A percentile compares a stretch with the other conserved stretches of the same genome.
phyloP scores from a whole-genome alignment of 1,140 invertebrate species.

The Bombyx mori region DNA sequence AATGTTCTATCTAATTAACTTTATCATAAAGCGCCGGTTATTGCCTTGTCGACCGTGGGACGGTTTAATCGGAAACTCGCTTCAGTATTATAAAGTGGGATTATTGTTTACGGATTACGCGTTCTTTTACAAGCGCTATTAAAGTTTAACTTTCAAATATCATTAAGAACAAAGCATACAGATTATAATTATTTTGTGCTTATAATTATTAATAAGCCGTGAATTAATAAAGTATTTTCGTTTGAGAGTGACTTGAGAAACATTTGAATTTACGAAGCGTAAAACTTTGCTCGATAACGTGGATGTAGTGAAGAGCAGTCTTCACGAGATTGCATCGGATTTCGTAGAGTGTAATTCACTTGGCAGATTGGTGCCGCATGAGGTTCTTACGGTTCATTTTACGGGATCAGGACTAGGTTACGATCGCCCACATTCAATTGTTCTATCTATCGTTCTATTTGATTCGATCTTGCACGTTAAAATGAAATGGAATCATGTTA shows the following conservation, averaged over 20 bases:
- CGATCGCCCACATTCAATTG: conserved; percentile 8
- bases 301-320: conserved; percentile 6
- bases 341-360: conserved; percentile 18
- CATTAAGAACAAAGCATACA: too few relatives aligned
- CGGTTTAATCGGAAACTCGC: conserved; percentile 40
- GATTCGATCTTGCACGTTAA: background rate
- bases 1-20: conserved; percentile 66
- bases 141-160: background rate
- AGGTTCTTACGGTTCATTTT: conserved; percentile 12
- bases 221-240: too few relatives aligned
- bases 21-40: conserved; percentile 60
- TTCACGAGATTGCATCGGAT: conserved; percentile 18
- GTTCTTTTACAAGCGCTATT: background rate
- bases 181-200: too few relatives aligned
- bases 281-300: too few relatives aligned
- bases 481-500: too few relatives aligned
- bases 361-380: conserved; percentile 16
- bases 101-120: conserved; percentile 11
- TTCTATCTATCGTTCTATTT: conserved; percentile 12
- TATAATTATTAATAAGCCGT: too few relatives aligned
- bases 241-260: too few relatives aligned
- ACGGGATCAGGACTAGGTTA: conserved; percentile 11
- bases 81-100: conserved; percentile 23
- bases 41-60: conserved; percentile 42
- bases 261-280: too few relatives aligned